Conservation (phyloP, 2,888 invertebrate genomes). For the Agrotis exclamationis region DNA sequence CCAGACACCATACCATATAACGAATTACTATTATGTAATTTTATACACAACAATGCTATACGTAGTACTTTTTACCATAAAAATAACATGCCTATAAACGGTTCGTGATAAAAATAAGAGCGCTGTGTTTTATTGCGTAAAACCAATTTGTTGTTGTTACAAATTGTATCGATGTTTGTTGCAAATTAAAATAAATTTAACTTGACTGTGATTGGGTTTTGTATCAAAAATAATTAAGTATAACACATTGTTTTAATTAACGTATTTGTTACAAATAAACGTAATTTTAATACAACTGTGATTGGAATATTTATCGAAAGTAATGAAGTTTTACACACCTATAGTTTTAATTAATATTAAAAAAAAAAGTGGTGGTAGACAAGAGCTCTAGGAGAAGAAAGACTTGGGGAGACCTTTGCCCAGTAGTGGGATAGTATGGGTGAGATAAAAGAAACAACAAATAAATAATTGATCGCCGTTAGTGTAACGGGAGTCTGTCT, state of each 20-base stretch:
- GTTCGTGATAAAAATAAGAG: slow-evolving; percentile 34
- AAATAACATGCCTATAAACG: slow-evolving; percentile 42
- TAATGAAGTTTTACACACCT: neutral
- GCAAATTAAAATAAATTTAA: slow-evolving; percentile 16
- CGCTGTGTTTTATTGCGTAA: slow-evolving; percentile 27
- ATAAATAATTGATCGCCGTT: too few relatives aligned
- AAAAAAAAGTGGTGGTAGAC: too few relatives aligned
- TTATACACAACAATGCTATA: neutral
- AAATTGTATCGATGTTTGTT: neutral
- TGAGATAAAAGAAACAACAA: too few relatives aligned
- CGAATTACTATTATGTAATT: slow-evolving; percentile 26
- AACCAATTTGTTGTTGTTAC: slow-evolving; percentile 17
- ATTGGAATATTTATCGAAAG: neutral
- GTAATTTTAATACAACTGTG: neutral
- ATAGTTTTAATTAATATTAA: neutral
- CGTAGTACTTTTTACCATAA: slow-evolving; percentile 30
- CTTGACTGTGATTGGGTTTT: too few relatives aligned
- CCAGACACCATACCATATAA: too few relatives aligned
- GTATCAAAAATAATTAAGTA: neutral
- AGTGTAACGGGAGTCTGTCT: too few relatives aligned
- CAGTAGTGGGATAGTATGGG: too few relatives aligned
- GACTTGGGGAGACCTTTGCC: too few relatives aligned
- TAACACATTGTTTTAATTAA: neutral
- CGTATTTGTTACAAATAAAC: slow-evolving; percentile 19
- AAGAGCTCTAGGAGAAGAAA: too few relatives aligned